These are phyloP conservation scores for Neoscelio sp. DNA, from an alignment of 2,888 invertebrate species.

Conservation along the genomic window DNA sequence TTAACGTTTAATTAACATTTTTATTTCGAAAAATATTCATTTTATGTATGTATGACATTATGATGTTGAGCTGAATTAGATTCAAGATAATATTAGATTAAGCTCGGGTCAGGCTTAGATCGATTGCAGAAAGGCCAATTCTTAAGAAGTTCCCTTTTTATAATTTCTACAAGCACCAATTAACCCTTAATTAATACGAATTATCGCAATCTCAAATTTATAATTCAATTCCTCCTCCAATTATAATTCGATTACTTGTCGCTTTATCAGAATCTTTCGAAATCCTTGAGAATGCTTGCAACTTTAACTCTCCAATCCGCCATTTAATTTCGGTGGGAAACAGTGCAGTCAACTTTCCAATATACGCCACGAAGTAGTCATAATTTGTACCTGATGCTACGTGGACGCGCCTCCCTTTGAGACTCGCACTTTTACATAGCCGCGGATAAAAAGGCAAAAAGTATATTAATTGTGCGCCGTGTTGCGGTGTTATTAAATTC, in stretches of 20 bases:
- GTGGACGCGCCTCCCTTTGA: conserved; percentile 61
- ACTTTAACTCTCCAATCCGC: conserved; percentile 46
- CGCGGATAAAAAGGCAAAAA: conserved; percentile 79
- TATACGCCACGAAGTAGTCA: conserved; percentile 57
- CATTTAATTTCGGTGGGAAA: conserved; percentile 57
- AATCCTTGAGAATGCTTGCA: conserved; percentile 19
- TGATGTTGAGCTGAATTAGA: too few species aligned
- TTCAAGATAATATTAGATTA: too few species aligned
- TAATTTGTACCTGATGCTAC: conserved; percentile 58
- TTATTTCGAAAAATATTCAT: too few species aligned
- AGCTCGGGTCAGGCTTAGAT: too few species aligned
- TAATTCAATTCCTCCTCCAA: conserved; percentile 50
- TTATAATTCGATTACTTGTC: conserved; percentile 42
- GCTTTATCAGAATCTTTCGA: conserved; percentile 51
- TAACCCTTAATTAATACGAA: conserved; percentile 59
- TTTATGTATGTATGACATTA: too few species aligned
- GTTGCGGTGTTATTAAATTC: conserved; percentile 83
- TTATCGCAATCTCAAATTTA: conserved; percentile 56
- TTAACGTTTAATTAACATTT: too few species aligned
- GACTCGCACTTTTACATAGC: conserved; percentile 58
- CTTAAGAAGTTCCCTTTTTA: too few species aligned
- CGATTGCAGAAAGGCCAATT: too few species aligned
- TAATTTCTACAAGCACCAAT: conserved; percentile 55
- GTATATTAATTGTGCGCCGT: conserved; percentile 82
- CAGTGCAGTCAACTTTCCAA: conserved; percentile 56